Evolutionary conservation across 1,140 invertebrate species (phyloP), one percentile per base, ranked within the genome.

Genomic region (Portunus trituberculatus): DNA sequence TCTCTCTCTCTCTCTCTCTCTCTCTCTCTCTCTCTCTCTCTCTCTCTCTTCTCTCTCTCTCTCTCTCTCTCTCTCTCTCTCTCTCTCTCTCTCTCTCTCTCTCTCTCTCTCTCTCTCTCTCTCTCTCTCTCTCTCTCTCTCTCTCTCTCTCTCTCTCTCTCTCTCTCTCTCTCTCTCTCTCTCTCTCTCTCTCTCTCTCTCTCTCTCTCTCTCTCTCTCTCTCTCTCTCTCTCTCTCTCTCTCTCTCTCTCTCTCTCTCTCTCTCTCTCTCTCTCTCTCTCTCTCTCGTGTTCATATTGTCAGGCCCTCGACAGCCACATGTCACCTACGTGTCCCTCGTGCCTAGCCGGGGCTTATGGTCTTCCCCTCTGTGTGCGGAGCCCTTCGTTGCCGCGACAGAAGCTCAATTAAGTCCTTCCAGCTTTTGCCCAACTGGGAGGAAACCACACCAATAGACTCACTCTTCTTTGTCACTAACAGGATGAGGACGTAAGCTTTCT

Each of bases 231-330:
- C 87, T 46, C 87, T 46, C 39, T 46, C 87, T 46, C 87, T 46
- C 87, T 89, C 87, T 46, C 87, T 25, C 39, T n/a, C 45, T n/a
- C 25, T 48, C 87, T 89, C 39, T 46, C 87, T 46, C 87, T 89
- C 87, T 46, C 87, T 10, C 83, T 84, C 83, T 84, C 83, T 20
- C 83, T 84, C 83, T 84, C 83, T 20, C 83, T 84, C 83, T 84
- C 20, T 1, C 83, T n/a, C 20, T n/a, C 83, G n/a, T 25, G 8
- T 25, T 7, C 52, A 0, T 59, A 0, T 59, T 20, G 12, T 59
- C 52, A 14, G 12, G 52, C 52, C 16, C 2, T 59, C 52, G 52
- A 0, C 52, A 14, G 52, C 52, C 39, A 39, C 39, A 39, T 39
- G 39, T 39, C 39, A 6, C 39, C 39, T 39, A 39, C 39, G 39